These are phyloP conservation scores for Nephrotoma guestfalica DNA, from an alignment of 2,888 invertebrate genomes.

Conservation along the genomic window DNA sequence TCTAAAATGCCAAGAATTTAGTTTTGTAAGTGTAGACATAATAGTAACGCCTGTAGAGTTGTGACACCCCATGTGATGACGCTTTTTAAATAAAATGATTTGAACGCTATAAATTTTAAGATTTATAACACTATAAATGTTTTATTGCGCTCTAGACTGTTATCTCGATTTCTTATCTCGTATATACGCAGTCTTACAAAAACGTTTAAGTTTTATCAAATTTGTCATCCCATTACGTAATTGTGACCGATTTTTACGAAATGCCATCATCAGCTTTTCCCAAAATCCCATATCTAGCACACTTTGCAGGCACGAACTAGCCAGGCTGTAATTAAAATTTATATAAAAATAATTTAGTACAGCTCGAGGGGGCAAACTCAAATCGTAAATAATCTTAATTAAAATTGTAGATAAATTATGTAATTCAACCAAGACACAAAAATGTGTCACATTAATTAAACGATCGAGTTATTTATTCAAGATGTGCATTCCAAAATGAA, in stretches of 20 bases:
- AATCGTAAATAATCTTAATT: not conserved
- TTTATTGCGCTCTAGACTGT: not conserved
- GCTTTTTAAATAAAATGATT: no score
- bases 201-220: not conserved
- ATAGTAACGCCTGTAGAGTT: no score
- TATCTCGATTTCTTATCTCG: not conserved
- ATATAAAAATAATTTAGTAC: not conserved
- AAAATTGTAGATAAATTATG: not conserved
- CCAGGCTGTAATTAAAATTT: not conserved
- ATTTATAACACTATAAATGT: no score
- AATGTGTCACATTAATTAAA: not conserved
- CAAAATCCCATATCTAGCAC: no score
- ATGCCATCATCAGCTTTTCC: no score
- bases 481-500: not conserved
- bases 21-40: no score
- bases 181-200: not conserved
- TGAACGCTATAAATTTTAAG: no score
- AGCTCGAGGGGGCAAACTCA: not conserved
- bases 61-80: no score
- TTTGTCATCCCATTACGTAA: not conserved
- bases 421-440: not conserved
- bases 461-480: not conserved
- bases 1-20: no score
- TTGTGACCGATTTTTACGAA: not conserved
- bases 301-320: not conserved